These are phyloP conservation scores for Meriones unguiculatus DNA, from an alignment of 2,113 vertebrate species.

Conservation along the genomic window DNA sequence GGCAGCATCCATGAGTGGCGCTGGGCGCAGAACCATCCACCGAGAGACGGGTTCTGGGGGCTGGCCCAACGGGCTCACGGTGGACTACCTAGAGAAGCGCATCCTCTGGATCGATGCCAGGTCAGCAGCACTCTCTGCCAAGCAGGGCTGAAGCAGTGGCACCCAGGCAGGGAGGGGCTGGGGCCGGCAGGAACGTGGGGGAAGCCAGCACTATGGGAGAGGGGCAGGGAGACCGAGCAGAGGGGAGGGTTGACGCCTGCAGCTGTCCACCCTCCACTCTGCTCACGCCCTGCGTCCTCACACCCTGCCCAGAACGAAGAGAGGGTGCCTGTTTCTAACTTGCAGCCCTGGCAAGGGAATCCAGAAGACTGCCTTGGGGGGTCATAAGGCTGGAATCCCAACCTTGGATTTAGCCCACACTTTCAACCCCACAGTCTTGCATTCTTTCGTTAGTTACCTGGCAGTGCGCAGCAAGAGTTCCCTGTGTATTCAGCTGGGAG, in stretches of 20 bases:
- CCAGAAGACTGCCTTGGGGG: neutral
- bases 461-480: neutral
- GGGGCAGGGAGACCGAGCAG: too few species aligned
- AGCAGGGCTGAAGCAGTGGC: neutral
- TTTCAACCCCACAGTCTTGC: neutral
- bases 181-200: neutral
- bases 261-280: neutral
- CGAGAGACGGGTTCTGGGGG: slow-evolving; percentile 96
- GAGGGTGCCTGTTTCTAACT: neutral
- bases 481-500: too few species aligned
- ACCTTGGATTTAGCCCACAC: neutral
- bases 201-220: neutral
- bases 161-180: neutral
- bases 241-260: too few species aligned
- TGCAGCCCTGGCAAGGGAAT: neutral
- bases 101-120: slow-evolving; percentile 99
- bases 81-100: slow-evolving; percentile 97
- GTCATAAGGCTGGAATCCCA: neutral
- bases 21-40: slow-evolving; percentile 95
- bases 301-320: neutral
- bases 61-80: slow-evolving; percentile 98
- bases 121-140: slow-evolving; percentile 79
- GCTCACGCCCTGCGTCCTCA: neutral
- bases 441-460: neutral
- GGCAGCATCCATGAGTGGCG: slow-evolving; percentile 97